A percentile compares a stretch with the other conserved stretches of the same genome.
Conservation (phyloP, 2,113 vertebrate species). For the Corythaixoides concolor region DNA sequence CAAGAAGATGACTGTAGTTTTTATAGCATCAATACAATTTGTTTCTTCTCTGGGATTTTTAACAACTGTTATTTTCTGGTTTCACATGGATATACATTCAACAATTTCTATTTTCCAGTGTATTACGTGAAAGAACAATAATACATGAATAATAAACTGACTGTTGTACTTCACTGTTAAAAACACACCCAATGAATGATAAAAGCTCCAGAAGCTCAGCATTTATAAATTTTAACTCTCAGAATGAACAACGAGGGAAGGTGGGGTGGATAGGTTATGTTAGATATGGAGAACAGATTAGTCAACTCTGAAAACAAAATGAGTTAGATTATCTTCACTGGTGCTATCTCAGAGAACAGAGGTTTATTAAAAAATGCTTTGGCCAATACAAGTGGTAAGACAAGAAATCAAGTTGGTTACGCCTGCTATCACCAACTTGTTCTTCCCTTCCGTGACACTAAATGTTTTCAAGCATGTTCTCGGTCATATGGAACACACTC, state of each 20-base stretch:
- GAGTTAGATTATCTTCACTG: not conserved
- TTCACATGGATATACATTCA: not conserved
- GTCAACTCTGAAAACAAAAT: not conserved
- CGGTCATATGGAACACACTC: not conserved
- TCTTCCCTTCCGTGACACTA: not conserved
- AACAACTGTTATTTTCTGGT: not conserved
- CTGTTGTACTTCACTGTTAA: not conserved
- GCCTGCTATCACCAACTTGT: not conserved
- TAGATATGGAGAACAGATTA: not conserved
- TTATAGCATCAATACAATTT: not conserved
- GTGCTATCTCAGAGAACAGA: not conserved
- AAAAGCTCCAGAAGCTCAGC: not conserved
- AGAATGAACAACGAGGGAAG: too few relatives aligned
- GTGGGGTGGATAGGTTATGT: not conserved
- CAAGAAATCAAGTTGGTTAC: not conserved
- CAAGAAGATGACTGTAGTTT: not conserved
- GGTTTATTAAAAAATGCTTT: not conserved
- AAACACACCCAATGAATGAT: not conserved
- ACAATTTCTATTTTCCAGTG: not conserved
- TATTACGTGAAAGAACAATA: not conserved
- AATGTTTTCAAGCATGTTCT: rapidly evolving
- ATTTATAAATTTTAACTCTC: not conserved
- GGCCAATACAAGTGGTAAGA: not conserved
- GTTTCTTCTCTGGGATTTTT: not conserved
- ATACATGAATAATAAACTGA: not conserved